Evolutionary conservation across 2,888 invertebrate genomes (phyloP), one percentile per base, ranked within the genome.

Genomic region (Phytoseiulus persimilis): DNA sequence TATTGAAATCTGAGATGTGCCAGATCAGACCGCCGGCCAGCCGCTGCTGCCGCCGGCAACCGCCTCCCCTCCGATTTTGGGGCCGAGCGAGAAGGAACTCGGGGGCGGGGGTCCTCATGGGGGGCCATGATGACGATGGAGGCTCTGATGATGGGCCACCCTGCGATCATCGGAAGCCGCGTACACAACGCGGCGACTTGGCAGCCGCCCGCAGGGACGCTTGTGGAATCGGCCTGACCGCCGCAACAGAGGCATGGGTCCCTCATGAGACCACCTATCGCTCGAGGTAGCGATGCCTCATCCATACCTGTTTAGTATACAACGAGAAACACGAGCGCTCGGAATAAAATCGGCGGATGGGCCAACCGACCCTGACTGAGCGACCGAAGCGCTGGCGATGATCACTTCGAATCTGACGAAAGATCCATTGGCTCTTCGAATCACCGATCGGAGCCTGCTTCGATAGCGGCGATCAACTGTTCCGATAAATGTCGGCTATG

Each of bases 1-100:
- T 87, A 87, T 87, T 87, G 87, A 87, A 87, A 87, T 87, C 39
- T 33, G 87, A 87, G 87, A 87, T n/a, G 32, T 87, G 87, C 87
- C 33, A 6, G n/a, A 11, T n/a, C 28, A n/a, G 33, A 6, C 45
- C 87, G 39, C 87, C 31, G 87, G n/a, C 23, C 33, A 33, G 28
- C 87, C 39, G 32, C 84, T 31, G 14, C 46, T 6, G 46, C 46
- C 14, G 46, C 46, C 14, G 46, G 46, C 46, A 14, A 6, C 14
- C 46, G 46, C 46, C 14, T 65, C 65, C 65, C 1, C 65, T 65
- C 18, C 65, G 65, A 2, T 65, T 28, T 28, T 2, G 65, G 65
- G 9, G 65, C 65, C 1, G 18, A 65, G 65, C 11, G 65, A 65
- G 65, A 28, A 65, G 18, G 39, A 65, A 65, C 65, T 6, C 28